Base-by-base conservation (phyloP, 2,888 invertebrate species). In the Thera britannica region DNA sequence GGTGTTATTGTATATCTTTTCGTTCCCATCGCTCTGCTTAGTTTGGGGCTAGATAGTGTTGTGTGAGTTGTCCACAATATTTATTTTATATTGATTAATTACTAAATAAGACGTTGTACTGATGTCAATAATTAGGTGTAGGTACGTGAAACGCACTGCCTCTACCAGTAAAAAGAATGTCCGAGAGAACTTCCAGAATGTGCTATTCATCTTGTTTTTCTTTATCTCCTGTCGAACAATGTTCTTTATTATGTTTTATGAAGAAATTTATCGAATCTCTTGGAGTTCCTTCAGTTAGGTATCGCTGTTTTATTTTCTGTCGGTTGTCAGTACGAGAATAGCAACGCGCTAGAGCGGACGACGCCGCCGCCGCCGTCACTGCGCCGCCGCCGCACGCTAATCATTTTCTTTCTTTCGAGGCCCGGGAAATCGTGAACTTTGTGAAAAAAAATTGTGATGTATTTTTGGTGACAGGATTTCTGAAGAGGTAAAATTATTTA, bases 241-340 rank as follows among this genome's bases (percentile, higher is more conserved):
- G 72, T 69, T 68, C 76, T 78, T 80, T 80, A 77, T 79, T 72
- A 68, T 76, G 69, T 78, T 78, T 77, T 71, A 71, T 68, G 73
- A 64, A 74, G 74, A 79, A 77, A 82, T 79, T 77, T 81, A 82
- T 83, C 78, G 79, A 76, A 74, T 75, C 74, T 71, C 58, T 71
- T 71, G 38, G 69, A 79, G 82, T 85, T 86, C 86, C 80, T 81
- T 79, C 76, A 70, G 79, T 84, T 88, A 70, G 79, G 84, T 88
- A 86, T 86, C 83, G 82, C 82, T 88, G 85, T 87, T 87, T 88
- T 84, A 72, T 83, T 58, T 58, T 52, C 34, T 55, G 54, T 49
- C 38, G 55, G 82, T 56, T 12, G 48, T 58, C 87, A 88, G 88
- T 88, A 80, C 75, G 82, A 83, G 73, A 75, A 80, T 80, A 80